These are phyloP conservation scores for Ceraclea dissimilis DNA, from an alignment of 2,888 invertebrate species.

Conservation along the genomic window DNA sequence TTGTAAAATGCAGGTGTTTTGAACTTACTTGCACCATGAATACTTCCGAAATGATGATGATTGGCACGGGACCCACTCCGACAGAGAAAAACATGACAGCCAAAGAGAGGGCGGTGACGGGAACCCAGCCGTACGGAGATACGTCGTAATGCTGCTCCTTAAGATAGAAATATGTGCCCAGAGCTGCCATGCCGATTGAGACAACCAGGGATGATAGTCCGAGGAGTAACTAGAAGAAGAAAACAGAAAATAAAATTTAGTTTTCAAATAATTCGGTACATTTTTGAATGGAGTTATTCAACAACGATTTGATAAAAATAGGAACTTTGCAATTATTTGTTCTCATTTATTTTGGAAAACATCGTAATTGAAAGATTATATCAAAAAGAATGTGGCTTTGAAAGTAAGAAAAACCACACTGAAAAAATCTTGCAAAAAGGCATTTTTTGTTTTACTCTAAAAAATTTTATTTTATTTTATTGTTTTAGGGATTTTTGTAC, in stretches of 20 bases:
- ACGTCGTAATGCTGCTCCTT: slow-evolving; percentile 21
- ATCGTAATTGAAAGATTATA: too few relatives aligned
- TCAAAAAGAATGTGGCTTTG: too few relatives aligned
- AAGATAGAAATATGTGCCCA: slow-evolving; percentile 30
- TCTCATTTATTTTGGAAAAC: too few relatives aligned
- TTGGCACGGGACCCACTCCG: slow-evolving; percentile 31
- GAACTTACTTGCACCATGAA: slow-evolving; percentile 28
- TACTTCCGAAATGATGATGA: slow-evolving; percentile 29
- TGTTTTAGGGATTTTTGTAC: too few relatives aligned
- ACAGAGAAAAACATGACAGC: slow-evolving; percentile 29
- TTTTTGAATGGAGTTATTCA: neutral
- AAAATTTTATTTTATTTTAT: too few relatives aligned
- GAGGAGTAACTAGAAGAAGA: slow-evolving; percentile 31
- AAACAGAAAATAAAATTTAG: neutral
- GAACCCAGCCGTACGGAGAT: slow-evolving; percentile 27
- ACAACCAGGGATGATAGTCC: slow-evolving; percentile 32
- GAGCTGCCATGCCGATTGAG: slow-evolving; percentile 27
- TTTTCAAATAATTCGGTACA: too few relatives aligned
- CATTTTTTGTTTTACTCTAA: too few relatives aligned
- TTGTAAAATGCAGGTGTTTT: too few relatives aligned
- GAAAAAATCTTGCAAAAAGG: too few relatives aligned
- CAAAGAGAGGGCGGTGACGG: slow-evolving; percentile 28
- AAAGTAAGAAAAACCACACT: too few relatives aligned
- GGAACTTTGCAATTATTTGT: too few relatives aligned
- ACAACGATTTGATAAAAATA: too few relatives aligned